Conservation (phyloP, 2,888 invertebrate genomes). For the Rhagophthalmus giganteus region DNA sequence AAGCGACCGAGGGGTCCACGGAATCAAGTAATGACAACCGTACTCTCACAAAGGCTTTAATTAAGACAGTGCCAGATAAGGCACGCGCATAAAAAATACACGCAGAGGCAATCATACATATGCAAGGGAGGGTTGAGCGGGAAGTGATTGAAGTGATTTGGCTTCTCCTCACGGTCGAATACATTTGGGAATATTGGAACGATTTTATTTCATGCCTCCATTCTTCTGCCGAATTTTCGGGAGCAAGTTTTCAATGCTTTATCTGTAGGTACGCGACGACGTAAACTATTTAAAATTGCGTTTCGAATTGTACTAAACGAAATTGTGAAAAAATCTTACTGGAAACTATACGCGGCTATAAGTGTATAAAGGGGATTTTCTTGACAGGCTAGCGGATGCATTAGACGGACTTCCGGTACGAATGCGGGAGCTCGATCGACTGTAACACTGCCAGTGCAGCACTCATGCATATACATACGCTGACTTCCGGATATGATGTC, state of each 20-base stretch:
- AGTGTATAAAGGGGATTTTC: conserved; percentile 31
- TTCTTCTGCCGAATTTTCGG: conserved; percentile 14
- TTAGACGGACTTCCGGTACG: conserved; percentile 64
- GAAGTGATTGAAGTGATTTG: conserved; percentile 38
- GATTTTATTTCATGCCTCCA: conserved; percentile 24
- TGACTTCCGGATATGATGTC: conserved; percentile 51
- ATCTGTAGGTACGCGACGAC: too few relatives aligned
- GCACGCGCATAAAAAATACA: conserved; percentile 43
- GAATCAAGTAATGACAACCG: conserved; percentile 42
- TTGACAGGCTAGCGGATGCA: conserved; percentile 57
- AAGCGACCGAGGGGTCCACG: conserved; percentile 28
- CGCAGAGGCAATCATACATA: conserved; percentile 41
- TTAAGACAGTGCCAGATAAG: conserved; percentile 45
- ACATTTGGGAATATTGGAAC: conserved; percentile 28
- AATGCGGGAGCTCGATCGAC: conserved; percentile 53
- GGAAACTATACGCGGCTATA: conserved; percentile 14
- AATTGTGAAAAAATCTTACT: conserved; percentile 4
- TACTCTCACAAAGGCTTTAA: conserved; percentile 42
- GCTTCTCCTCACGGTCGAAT: conserved; percentile 33
- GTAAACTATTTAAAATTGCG: too few relatives aligned
- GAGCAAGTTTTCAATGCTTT: background rate
- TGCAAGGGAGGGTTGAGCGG: conserved; percentile 29
- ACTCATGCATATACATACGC: conserved; percentile 54
- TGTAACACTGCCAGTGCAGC: conserved; percentile 52
- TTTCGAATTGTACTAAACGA: too few relatives aligned